Conservation (phyloP, 2,888 invertebrate species). For the Portevinia maculata region DNA sequence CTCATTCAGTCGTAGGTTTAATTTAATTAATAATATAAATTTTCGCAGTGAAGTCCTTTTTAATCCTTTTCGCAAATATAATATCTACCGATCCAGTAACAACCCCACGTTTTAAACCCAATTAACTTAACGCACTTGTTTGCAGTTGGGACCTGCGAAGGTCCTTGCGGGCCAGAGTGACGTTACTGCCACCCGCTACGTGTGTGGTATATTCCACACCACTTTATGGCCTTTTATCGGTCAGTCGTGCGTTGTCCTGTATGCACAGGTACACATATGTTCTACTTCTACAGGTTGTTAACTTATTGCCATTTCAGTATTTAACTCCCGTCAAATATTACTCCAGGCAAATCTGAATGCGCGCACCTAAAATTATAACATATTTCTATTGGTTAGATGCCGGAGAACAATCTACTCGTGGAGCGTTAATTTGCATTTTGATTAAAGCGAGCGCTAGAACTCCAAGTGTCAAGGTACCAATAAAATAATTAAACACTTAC, state of each 20-base stretch:
- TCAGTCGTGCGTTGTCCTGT: conserved; percentile 52
- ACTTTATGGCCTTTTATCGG: conserved; percentile 58
- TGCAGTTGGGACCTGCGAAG: conserved; percentile 66
- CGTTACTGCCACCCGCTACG: conserved; percentile 9
- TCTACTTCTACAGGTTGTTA: conserved; percentile 52
- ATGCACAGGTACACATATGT: conserved; percentile 8
- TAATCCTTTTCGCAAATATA: conserved; percentile 69
- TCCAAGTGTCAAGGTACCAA: conserved; percentile 72
- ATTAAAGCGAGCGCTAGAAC: conserved; percentile 59
- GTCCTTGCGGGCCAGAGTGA: conserved; percentile 43
- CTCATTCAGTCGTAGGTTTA: conserved; percentile 66
- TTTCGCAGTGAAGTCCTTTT: conserved; percentile 64
- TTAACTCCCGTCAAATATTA: too few relatives aligned
- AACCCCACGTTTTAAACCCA: conserved; percentile 56
- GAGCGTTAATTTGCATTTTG: conserved; percentile 70
- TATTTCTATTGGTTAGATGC: too few relatives aligned
- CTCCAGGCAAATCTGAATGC: too few relatives aligned
- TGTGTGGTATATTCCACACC: conserved; percentile 37
- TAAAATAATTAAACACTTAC: conserved; percentile 73
- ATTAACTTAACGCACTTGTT: conserved; percentile 73
- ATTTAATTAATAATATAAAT: conserved; percentile 73
- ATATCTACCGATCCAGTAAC: conserved; percentile 46
- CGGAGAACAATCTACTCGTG: background rate
- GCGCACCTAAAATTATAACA: too few relatives aligned
- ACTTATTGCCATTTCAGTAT: conserved; percentile 5